Conservation (phyloP, 2,888 invertebrate species). For the Caenorhabditis japonica region DNA sequence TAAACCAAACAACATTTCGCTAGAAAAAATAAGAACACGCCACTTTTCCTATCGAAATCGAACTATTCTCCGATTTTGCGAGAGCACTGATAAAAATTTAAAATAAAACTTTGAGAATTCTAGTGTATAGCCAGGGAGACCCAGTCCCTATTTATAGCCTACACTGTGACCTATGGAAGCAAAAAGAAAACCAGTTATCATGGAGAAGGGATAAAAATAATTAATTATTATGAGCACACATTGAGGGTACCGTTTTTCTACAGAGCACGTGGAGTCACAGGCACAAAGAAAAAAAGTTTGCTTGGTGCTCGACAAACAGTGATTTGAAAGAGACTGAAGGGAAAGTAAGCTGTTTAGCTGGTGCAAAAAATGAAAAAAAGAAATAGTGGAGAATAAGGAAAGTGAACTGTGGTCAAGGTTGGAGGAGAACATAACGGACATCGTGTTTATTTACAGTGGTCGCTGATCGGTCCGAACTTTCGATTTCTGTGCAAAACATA, state of each 20-base stretch:
- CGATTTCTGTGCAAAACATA: too few relatives aligned
- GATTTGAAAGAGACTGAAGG: not conserved
- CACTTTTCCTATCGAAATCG: not conserved
- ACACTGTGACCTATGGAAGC: conserved; percentile 4
- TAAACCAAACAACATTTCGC: conserved; percentile 10
- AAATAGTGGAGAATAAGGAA: conserved; percentile 3
- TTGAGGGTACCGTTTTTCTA: not conserved
- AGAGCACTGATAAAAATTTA: conserved; percentile 4
- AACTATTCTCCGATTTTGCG: conserved; percentile 15
- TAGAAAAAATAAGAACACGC: conserved; percentile 4
- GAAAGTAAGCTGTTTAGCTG: conserved; percentile 7
- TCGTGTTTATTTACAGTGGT: too few relatives aligned
- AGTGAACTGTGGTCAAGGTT: conserved; percentile 12
- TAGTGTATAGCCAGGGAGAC: not conserved
- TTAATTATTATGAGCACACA: conserved; percentile 8
- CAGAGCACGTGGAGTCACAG: conserved; percentile 27
- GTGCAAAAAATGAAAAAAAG: conserved; percentile 14
- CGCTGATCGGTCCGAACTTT: too few relatives aligned
- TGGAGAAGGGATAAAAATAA: conserved; percentile 1
- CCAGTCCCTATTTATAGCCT: conserved; percentile 6
- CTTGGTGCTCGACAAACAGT: conserved; percentile 21
- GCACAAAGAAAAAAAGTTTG: conserved; percentile 8
- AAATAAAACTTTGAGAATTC: too few relatives aligned
- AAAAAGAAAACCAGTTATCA: conserved; percentile 2
- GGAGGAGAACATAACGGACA: too few relatives aligned